Base-by-base conservation (phyloP, 64 coral and sea anemone species). In the Montipora efflorescens region DNA sequence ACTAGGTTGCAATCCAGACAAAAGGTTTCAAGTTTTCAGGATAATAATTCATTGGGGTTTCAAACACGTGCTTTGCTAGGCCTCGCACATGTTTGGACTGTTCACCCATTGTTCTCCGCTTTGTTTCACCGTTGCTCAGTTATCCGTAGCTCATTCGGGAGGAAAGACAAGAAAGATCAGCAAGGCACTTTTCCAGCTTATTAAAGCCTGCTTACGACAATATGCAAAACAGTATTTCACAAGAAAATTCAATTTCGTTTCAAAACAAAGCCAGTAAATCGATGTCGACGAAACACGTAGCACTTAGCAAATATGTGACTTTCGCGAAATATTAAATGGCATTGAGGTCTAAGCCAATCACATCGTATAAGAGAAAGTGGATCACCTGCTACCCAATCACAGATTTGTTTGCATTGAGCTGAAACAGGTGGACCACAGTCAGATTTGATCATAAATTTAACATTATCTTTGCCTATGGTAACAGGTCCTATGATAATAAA, bases 381-480 rank as follows among this genome's bases (percentile, higher is more conserved):
- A 91, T 72, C 64, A 91, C 87, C 93, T 92, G 96, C 70, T 93
- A 53, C 28, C 92, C 96, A 98, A 98, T 98, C 87, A 80, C 51
- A 80, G 74, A 22, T 79, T 64, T 55, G 28, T 19, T 89, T 95
- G 91, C 16, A 92, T 77, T 61, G 55, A 15, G 5, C 21, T 18
- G 7, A 22, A 95, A 94, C 96, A 89, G 96, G 96, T 98, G 93
- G 93, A 94, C 59, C 75, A 92, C 88, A 97, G 92, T 77, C 76
- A 91, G 90, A 90, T 89, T 81, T 81, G 70, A 53, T 87, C 92
- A 94, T 97, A 86, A 95, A 98, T 98, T 95, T 98, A 94, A 90
- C 93, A 98, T 98, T 70, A 92, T 74, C 70, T 91, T 58, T 84
- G 59, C 74, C 84, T 89, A n/a, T 72, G 66, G 76, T 74, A 74